These are phyloP conservation scores for Hedya salicella DNA, from an alignment of 2,888 invertebrate genomes.

Conservation along the genomic window DNA sequence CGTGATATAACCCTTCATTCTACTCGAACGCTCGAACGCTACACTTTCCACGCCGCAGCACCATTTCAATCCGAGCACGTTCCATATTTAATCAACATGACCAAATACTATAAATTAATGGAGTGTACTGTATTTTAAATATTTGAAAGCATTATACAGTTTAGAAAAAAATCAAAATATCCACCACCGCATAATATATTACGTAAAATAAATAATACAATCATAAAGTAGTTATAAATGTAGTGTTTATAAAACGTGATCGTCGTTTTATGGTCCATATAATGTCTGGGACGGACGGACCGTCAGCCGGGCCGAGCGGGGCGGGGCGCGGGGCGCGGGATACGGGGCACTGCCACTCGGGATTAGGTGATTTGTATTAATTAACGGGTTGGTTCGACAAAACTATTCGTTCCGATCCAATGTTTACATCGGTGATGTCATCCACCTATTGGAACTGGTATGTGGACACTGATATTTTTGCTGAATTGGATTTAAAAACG, in stretches of 20 bases:
- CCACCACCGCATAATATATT: conserved; percentile 80
- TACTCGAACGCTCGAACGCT: neutral
- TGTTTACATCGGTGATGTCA: conserved; percentile 24
- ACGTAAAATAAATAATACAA: conserved; percentile 84
- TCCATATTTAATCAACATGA: conserved; percentile 58
- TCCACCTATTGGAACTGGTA: neutral
- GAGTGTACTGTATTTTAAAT: conserved; percentile 82
- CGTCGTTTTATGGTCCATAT: conserved; percentile 81
- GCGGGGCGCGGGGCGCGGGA: conserved; percentile 44
- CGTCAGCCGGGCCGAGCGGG: conserved; percentile 52
- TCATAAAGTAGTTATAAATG: conserved; percentile 84
- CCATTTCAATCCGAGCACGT: conserved; percentile 47
- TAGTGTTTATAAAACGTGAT: conserved; percentile 84
- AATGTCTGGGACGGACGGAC: conserved; percentile 65
- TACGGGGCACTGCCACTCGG: too few species aligned
- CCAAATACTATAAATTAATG: conserved; percentile 82
- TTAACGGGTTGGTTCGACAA: conserved; percentile 52
- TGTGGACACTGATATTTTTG: too few species aligned
- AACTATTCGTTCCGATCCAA: conserved; percentile 29
- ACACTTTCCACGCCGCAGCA: neutral
- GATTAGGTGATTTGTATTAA: conserved; percentile 70
- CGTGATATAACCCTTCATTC: neutral
- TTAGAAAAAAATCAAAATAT: conserved; percentile 81
- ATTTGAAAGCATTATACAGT: conserved; percentile 78
- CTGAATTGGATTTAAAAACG: too few species aligned